Base-by-base conservation (phyloP, 2,888 invertebrate genomes). In the Trypoxylon attenuatum region DNA sequence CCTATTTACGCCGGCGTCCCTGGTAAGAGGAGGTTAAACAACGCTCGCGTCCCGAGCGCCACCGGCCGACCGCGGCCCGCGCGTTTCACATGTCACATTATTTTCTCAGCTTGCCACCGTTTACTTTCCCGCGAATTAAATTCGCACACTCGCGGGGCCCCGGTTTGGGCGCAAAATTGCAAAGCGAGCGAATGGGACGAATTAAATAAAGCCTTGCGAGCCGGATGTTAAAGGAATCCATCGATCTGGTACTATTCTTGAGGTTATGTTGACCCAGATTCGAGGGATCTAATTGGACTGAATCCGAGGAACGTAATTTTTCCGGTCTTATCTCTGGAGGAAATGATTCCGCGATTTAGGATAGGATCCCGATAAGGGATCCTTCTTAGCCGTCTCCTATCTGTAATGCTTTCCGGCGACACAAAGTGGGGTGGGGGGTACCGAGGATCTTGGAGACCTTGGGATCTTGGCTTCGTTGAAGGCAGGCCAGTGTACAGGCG, bases 1-100 rank as follows among this genome's bases (percentile, higher is more conserved):
- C 63, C 69, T 79, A 80, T 79, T 79, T 79, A 74, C 66, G 69
- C 39, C 65, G 56, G 60, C 67, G 55, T 70, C 56, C 54, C 27
- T n/a, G 64, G 18, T 59, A 67, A 80, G 79, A 72, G 81, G 62
- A 80, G 73, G 71, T 81, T 78, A 80, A 80, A 80, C 78, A 76
- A 60, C 69, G 65, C 64, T 69, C n/a, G n/a, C n/a, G 63, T 67
- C 60, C 55, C 46, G 51, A 66, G 54, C 67, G 54, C 58, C 54
- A 62, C n/a, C n/a, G n/a, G n/a, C n/a, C n/a, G n/a, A n/a, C n/a
- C n/a, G 47, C 68, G 59, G 50, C 23, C 60, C 29, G 39, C 43
- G 19, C 53, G 49, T 47, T 45, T 54, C 53, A 16, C 18, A 49
- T 49, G 61, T 63, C 62, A 53, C 49, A 33, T 41, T 74, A 69